phyloP scores from a whole-genome alignment of 1,140 invertebrate genomes.

The Cydia amplana region DNA sequence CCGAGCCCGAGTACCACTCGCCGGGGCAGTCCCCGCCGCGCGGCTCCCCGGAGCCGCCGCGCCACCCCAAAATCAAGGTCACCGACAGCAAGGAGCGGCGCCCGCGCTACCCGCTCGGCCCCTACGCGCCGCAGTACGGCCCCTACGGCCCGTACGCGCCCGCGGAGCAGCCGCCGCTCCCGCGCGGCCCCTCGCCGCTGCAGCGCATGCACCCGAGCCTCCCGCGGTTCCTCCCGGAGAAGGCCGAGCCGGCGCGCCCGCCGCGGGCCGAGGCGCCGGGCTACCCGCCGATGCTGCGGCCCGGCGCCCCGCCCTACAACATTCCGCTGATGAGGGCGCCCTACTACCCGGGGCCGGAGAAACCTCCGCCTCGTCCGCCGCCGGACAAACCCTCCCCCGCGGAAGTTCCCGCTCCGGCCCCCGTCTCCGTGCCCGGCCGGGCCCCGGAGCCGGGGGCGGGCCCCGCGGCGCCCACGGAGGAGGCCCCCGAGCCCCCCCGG shows the following conservation, averaged over 20 bases:
- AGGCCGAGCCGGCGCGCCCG: conserved; percentile 57
- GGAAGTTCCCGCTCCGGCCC: conserved; percentile 52
- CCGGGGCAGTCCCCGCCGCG: conserved; percentile 61
- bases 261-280: conserved; percentile 58
- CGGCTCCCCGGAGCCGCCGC: conserved; percentile 54
- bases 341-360: conserved; percentile 32
- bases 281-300: conserved; percentile 69
- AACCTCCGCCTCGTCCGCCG: not conserved
- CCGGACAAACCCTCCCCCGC: conserved; percentile 53
- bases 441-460: conserved; percentile 22
- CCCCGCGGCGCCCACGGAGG: conserved; percentile 37
- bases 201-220: conserved; percentile 41
- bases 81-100: conserved; percentile 67
- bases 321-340: conserved; percentile 49
- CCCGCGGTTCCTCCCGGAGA: conserved; percentile 69
- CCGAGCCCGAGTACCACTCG: conserved; percentile 64
- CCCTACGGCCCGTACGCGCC: conserved; percentile 71
- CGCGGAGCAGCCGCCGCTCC: conserved; percentile 35
- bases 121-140: conserved; percentile 73
- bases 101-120: conserved; percentile 68
- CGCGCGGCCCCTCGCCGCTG: conserved; percentile 40
- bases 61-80: conserved; percentile 69
- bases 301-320: conserved; percentile 52
- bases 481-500: conserved; percentile 37
- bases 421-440: conserved; percentile 39